Conservation (phyloP, 1,140 invertebrate species). For the Pseudomyrmex flavicornis region DNA sequence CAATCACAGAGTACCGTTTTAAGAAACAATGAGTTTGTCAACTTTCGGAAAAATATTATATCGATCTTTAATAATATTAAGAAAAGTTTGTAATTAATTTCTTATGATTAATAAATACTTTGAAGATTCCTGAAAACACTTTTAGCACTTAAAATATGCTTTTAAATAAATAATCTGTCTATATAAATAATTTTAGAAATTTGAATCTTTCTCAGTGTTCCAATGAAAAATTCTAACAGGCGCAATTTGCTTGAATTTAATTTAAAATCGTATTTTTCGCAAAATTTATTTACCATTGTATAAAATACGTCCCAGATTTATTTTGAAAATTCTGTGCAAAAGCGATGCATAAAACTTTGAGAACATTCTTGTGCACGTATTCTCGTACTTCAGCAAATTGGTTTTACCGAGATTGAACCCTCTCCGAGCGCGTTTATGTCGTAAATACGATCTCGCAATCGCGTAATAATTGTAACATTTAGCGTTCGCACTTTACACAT, state of each 20-base stretch:
- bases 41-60: not conserved
- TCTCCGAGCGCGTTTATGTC: not conserved
- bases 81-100: not conserved
- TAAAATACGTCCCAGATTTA: not conserved
- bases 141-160: no score
- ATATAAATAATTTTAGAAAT: not conserved
- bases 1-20: constrained; percentile 18
- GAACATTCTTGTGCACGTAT: not conserved
- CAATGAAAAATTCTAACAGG: not conserved
- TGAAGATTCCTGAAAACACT: not conserved
- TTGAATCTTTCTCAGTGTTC: not conserved
- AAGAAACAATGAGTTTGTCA: not conserved
- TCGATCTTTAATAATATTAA: not conserved
- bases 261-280: no score
- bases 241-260: not conserved
- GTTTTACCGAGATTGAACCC: not conserved
- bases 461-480: constrained; percentile 18
- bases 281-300: not conserved
- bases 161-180: no score
- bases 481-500: constrained; percentile 29
- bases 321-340: constrained; percentile 11
- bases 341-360: not conserved
- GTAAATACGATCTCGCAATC: constrained; percentile 32
- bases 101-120: not conserved
- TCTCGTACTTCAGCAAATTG: not conserved